Evolutionary conservation across 2,888 invertebrate species (phyloP), one percentile per base, ranked within the genome.

Genomic region (Drosophila lutescens): DNA sequence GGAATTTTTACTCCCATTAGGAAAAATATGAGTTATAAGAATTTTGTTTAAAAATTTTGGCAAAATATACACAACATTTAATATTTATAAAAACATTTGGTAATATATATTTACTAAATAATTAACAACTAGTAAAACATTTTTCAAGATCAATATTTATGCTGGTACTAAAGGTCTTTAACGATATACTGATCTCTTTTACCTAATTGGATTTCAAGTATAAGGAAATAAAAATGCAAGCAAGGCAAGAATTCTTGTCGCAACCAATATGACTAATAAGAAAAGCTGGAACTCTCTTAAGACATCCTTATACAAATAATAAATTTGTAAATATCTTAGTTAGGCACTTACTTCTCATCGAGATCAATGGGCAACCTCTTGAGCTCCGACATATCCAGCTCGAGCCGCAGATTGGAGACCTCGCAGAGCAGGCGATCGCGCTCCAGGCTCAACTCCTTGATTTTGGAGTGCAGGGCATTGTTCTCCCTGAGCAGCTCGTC

Each of bases 371-470:
- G 92, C 70, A 92, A 69, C 15, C 92, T 84, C 66, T 92, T 92
- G 12, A 92, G 80, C 79, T 91, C 92, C 17, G 89, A 88, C 92
- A 92, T 92, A 78, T 92, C 91, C 81, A 92, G 77, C 77, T 92
- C 92, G 68, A 92, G 80, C 9, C 92, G 91, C 74, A 92, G 76
- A 76, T 91, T 92, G 38, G 92, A 89, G 23, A 91, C 91, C 76
- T 92, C 91, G 60, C 92, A 92, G 15, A 92, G 76, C 62, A 92
- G 75, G 4, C 90, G 90, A 80, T 92, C 92, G 2, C 92, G 90
- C 58, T 92, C 92, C 2, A 80, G 53, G 56, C 89, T 86, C 38
- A 92, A 73, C 76, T 92, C 92, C 69, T 90, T 91, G 36, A 92
- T 74, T 67, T 90, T 90, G 56, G 90, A 89, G 9, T 90, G 90